Evolutionary conservation across 2,888 invertebrate genomes (phyloP), one percentile per base, ranked within the genome.

Genomic region (Andrena bucephala): DNA sequence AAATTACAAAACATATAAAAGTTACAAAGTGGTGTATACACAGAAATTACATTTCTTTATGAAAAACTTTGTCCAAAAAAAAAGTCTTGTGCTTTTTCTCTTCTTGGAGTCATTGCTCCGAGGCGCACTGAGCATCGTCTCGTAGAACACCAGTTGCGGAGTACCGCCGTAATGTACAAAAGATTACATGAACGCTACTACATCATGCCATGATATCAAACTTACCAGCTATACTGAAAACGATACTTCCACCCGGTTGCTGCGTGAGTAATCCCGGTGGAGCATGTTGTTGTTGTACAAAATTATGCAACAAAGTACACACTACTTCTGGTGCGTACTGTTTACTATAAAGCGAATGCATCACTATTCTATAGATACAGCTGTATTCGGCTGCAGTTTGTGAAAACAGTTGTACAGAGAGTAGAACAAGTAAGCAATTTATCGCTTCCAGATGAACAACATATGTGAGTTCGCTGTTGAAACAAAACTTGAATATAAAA

Each of bases 401-500:
- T 13, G 97, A 96, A 89, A 97, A 97, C 93, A 98, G 96, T 93
- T 98, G 98, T 42, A 98, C 97, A 0, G 98, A 98, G 90, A 99
- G 95, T n/a, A 99, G 94, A 0, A 98, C 97, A 20, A 99, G 94
- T 59, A 99, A 94, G 27, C 97, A 97, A 93, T 98, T 98, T 63
- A 99, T 96, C 33, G 98, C 97, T 94, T 99, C 99, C 89, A 98
- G 93, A 90, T 98, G 98, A 33, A 98, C 95, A 75, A 96, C 96
- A 93, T 98, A 98, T 73, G 98, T 98, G 92, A 96, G 96, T 93
- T 97, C 97, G 85, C 97, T 97, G 94, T 0, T 94, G 62, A 81
- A 74, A 65, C 10, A 71, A 79, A 76, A 80, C 24, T 63, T 42
- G 16, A 54, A 74, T 75, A 36, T 52, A 74, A 54, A 54, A 65